Conservation (phyloP, 2,797 vertebrate genomes). For the Saguinus oedipus region DNA sequence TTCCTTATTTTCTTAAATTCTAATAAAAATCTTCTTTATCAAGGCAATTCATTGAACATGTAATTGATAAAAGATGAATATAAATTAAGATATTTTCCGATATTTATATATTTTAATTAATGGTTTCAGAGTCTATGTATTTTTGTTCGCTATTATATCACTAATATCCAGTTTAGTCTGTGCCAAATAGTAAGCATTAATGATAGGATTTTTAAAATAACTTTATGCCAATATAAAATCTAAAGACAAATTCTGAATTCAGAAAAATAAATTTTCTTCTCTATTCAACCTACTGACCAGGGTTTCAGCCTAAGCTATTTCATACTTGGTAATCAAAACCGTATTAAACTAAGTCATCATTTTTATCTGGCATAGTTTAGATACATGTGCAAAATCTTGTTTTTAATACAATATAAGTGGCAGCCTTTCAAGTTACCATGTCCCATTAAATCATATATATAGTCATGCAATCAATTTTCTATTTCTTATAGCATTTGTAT, state of each 20-base stretch:
- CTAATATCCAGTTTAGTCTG: background rate
- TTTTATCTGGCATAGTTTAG: constrained; percentile 71
- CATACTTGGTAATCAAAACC: background rate
- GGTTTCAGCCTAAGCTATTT: background rate
- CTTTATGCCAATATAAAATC: background rate
- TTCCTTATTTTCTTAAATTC: constrained; percentile 36
- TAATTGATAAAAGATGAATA: background rate
- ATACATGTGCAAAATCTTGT: constrained; percentile 70
- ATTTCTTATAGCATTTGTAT: constrained; percentile 47
- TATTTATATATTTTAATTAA: constrained; percentile 3
- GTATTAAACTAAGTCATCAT: background rate
- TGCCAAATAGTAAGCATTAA: background rate
- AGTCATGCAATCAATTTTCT: constrained; percentile 64
- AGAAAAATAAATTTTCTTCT: background rate
- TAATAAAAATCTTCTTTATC: background rate
- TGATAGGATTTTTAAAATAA: background rate
- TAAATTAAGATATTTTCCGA: background rate
- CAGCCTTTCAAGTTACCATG: constrained; percentile 58
- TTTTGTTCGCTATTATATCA: background rate
- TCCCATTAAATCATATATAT: constrained; percentile 58
- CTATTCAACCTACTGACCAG: background rate
- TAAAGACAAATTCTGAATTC: constrained; percentile 45
- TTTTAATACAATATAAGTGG: constrained; percentile 75
- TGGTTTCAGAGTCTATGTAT: background rate
- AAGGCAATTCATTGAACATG: background rate